These are phyloP conservation scores for Dipodomys spectabilis DNA, from an alignment of 2,113 vertebrate species.

Conservation along the genomic window DNA sequence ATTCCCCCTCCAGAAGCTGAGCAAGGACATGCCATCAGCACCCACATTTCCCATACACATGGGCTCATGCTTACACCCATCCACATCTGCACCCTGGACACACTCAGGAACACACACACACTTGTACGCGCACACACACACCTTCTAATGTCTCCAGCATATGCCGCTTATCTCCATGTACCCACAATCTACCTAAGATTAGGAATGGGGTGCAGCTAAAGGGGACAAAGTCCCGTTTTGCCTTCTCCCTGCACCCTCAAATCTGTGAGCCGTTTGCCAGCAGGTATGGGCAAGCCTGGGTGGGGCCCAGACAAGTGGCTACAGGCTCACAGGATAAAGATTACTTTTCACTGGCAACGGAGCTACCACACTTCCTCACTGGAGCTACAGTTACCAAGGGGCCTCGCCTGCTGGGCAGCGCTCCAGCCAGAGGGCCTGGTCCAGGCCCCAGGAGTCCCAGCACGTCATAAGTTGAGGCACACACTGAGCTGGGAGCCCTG, in stretches of 20 bases:
- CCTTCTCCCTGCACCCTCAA: neutral
- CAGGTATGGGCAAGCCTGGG: neutral
- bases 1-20: neutral
- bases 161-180: neutral
- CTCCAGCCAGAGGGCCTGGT: neutral
- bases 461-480: neutral
- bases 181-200: neutral
- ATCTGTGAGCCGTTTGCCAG: neutral
- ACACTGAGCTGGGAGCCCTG: neutral
- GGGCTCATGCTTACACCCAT: neutral
- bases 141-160: neutral
- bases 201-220: neutral
- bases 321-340: neutral
- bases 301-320: neutral
- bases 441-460: neutral
- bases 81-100: neutral
- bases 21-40: neutral
- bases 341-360: neutral
- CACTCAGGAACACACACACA: neutral
- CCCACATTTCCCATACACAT: accelerated
- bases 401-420: neutral
- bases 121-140: neutral
- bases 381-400: neutral
- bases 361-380: neutral
- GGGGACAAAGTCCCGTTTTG: neutral